A percentile compares a stretch with the other conserved stretches of the same genome.
Conservation (phyloP, 1,140 invertebrate genomes). For the Aleiodes sp. region DNA sequence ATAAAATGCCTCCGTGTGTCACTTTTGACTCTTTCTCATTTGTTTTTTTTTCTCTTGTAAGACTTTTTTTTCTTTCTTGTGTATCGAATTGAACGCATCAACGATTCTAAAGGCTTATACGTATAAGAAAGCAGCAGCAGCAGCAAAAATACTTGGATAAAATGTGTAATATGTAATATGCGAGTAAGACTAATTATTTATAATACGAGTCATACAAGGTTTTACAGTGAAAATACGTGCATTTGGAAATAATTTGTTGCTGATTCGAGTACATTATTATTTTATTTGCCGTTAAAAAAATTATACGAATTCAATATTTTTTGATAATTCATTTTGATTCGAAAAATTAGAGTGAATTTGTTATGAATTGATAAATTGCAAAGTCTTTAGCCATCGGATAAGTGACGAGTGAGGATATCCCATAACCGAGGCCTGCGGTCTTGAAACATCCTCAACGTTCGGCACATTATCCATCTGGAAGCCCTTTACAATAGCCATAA, state of each 20-base stretch:
- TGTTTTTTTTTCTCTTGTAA: constrained; percentile 8
- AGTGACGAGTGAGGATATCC: constrained; percentile 52
- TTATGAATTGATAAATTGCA: background rate
- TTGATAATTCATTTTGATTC: too few species aligned
- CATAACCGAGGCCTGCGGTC: constrained; percentile 64
- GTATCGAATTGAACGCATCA: constrained; percentile 14
- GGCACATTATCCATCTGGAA: constrained; percentile 37
- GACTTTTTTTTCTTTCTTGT: constrained; percentile 20
- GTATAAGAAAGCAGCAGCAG: constrained; percentile 58
- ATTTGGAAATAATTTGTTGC: constrained; percentile 30
- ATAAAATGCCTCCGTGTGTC: constrained; percentile 65
- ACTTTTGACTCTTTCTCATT: constrained; percentile 18
- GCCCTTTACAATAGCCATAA: constrained; percentile 7
- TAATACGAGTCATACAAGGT: constrained; percentile 51
- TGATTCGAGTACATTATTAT: constrained; percentile 12
- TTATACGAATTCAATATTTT: too few species aligned
- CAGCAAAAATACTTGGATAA: constrained; percentile 35
- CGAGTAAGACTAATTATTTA: constrained; percentile 25
- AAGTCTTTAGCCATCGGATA: constrained; percentile 2
- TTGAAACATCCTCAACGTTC: constrained; percentile 51
- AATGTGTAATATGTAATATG: constrained; percentile 26
- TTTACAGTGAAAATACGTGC: constrained; percentile 59
- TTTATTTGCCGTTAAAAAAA: too few species aligned
- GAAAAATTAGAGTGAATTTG: constrained; percentile 13
- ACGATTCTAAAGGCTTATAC: constrained; percentile 55